Evolutionary conservation across 2,797 vertebrate genomes (phyloP).

Genomic region (Alauda arvensis): DNA sequence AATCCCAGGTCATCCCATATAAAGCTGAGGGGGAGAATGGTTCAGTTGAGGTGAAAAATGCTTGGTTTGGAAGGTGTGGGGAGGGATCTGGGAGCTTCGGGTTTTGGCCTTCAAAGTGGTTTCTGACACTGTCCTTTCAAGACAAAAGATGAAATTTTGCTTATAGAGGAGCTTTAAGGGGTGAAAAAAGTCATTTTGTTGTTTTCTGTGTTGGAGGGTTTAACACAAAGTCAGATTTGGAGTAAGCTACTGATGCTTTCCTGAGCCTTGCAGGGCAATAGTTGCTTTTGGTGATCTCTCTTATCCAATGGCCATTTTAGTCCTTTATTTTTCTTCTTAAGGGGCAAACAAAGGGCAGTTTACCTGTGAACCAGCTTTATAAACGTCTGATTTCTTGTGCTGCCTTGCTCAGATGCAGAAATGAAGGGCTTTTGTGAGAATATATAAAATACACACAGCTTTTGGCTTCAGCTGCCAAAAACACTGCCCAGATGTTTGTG

Average conservation of each 20-base stretch:
- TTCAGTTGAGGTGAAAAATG: not conserved
- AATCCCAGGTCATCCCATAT: not conserved
- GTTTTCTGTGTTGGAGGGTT: not conserved
- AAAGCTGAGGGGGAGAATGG: not conserved
- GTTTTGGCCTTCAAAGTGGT: not conserved
- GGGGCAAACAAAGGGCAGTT: not conserved
- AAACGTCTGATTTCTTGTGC: not conserved
- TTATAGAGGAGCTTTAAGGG: not conserved
- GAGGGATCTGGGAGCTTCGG: not conserved
- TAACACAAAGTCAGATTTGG: not conserved
- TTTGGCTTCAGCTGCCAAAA: not conserved
- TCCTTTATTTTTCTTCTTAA: not conserved
- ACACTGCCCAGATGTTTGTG: rapidly evolving
- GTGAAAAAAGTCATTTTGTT: rapidly evolving
- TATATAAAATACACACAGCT: not conserved
- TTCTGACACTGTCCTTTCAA: not conserved
- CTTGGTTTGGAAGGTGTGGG: not conserved
- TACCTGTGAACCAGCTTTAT: not conserved
- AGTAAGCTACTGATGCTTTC: not conserved
- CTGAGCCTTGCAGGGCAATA: not conserved
- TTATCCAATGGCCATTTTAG: not conserved
- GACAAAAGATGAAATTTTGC: not conserved
- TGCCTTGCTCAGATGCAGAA: not conserved
- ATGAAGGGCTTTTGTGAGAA: not conserved
- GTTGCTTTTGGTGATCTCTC: not conserved